Conservation (phyloP, 2,797 vertebrate genomes). For the Avahi laniger region DNA sequence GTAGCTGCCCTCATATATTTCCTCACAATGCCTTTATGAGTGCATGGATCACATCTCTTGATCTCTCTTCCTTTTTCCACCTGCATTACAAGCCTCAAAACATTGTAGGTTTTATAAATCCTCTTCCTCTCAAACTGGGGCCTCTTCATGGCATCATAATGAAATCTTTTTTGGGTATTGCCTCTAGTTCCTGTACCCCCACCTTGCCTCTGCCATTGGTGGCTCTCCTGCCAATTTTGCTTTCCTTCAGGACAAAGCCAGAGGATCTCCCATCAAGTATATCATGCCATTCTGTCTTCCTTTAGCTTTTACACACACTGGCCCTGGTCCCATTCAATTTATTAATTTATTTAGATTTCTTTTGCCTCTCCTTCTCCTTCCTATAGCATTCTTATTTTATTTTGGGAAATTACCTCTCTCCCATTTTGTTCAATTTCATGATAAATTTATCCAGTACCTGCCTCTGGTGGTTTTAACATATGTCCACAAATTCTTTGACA, state of each 20-base stretch:
- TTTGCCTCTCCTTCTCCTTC: neutral
- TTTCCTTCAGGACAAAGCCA: neutral
- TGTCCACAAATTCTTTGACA: neutral
- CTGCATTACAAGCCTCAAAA: neutral
- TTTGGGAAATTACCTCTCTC: neutral
- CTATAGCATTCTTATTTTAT: neutral
- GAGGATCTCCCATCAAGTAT: neutral
- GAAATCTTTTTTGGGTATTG: neutral
- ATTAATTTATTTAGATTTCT: neutral
- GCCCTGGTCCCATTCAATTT: neutral
- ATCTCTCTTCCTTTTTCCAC: neutral
- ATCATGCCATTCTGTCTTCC: neutral
- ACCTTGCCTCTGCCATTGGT: neutral
- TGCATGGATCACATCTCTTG: neutral
- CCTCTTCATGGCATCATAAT: neutral
- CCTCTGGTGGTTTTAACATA: neutral
- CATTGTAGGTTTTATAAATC: neutral
- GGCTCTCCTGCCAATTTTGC: neutral
- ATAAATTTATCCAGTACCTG: neutral
- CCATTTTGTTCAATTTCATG: neutral
- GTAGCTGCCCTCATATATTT: neutral
- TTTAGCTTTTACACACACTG: neutral
- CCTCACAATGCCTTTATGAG: neutral
- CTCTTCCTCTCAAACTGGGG: neutral
- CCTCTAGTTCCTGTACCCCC: neutral